A percentile compares a stretch with the other conserved stretches of the same genome.
phyloP scores from a whole-genome alignment of 2,888 invertebrate species.

The Cistogaster globosa region DNA sequence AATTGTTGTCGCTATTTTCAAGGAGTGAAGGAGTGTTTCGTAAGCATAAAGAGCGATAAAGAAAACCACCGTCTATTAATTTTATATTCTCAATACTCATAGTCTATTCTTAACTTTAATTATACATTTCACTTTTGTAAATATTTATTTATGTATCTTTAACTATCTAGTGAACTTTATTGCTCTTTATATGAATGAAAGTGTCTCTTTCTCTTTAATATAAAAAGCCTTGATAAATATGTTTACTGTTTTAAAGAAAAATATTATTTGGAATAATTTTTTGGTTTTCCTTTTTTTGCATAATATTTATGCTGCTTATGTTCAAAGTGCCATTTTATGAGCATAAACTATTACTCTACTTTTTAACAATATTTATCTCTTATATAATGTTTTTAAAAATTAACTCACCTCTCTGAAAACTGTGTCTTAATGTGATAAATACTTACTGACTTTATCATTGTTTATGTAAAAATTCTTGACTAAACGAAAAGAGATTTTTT shows the following conservation, averaged over 20 bases:
- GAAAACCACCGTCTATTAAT: conserved; percentile 70
- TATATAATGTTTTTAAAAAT: conserved; percentile 29
- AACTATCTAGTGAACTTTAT: conserved; percentile 70
- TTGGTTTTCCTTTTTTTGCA: conserved; percentile 70
- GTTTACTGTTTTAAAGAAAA: conserved; percentile 45
- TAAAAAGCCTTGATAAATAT: conserved; percentile 15
- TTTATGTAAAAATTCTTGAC: conserved; percentile 20
- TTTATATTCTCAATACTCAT: conserved; percentile 65
- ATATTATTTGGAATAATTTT: conserved; percentile 32
- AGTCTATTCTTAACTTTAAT: conserved; percentile 67
- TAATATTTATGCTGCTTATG: conserved; percentile 76
- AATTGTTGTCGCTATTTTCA: neutral
- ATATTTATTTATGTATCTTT: conserved; percentile 77
- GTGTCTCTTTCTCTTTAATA: neutral
- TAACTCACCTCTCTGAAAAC: conserved; percentile 24
- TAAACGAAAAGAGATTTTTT: conserved; percentile 54
- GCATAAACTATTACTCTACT: conserved; percentile 41
- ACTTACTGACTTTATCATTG: conserved; percentile 35
- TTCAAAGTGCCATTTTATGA: conserved; percentile 64
- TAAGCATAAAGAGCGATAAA: conserved; percentile 33
- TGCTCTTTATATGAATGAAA: conserved; percentile 37
- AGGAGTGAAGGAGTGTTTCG: conserved; percentile 1
- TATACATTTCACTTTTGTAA: conserved; percentile 78
- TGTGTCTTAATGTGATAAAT: conserved; percentile 48
- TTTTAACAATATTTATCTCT: conserved; percentile 23